Conservation (phyloP, 35 echinoderm and acorn worm genomes). For the Patiria miniata region DNA sequence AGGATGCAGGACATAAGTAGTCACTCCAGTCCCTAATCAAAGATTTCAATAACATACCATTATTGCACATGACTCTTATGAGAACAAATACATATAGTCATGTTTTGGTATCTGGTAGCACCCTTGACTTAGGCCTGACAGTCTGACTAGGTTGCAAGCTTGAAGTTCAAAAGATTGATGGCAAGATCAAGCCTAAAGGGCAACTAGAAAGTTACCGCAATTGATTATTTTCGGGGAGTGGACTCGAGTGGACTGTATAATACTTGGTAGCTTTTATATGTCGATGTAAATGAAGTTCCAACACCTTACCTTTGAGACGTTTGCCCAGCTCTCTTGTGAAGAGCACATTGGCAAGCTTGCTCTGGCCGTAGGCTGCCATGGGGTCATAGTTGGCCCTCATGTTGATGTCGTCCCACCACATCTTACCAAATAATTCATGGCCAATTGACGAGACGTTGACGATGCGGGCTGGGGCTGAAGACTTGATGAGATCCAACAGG, state of each 20-base stretch:
- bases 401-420: constrained; percentile 47
- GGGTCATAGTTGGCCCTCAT: constrained; percentile 12
- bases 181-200: no score
- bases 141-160: no score
- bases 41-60: neutral
- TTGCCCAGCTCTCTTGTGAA: constrained; percentile 68
- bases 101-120: no score
- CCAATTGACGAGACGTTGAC: constrained; percentile 61
- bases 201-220: no score
- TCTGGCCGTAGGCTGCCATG: constrained; percentile 50
- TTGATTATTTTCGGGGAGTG: no score
- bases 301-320: constrained; percentile 60
- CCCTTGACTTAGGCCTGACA: no score
- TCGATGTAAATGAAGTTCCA: no score
- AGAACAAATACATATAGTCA: no score
- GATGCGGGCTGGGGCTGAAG: constrained; percentile 68
- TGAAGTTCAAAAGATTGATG: no score
- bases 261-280: no score
- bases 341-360: constrained; percentile 77
- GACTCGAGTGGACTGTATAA: no score
- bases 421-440: constrained; percentile 41
- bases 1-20: constrained; percentile 67
- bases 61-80: no score
- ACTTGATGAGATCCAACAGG: constrained; percentile 72
- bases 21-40: constrained; percentile 72